Evolutionary conservation across 1,140 invertebrate species (phyloP), one percentile per base, ranked within the genome.

Genomic region (Bombus pascuorum): DNA sequence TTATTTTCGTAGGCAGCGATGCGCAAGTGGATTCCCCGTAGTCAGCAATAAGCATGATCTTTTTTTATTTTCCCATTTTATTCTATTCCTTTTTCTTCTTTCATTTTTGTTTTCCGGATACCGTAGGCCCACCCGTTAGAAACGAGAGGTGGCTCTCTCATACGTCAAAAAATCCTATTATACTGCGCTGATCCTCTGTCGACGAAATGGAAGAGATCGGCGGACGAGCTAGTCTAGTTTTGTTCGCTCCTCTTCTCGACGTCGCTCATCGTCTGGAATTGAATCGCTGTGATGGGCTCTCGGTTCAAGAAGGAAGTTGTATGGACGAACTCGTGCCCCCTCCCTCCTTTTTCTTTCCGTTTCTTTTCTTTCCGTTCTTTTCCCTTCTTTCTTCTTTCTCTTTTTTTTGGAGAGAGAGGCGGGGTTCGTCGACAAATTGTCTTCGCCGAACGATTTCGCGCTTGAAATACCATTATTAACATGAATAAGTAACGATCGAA

Each of bases 1-100:
- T 94, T 93, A 93, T 93, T 93, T 93, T 93, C 91, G 91, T 86
- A 92, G 79, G 90, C 92, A 92, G 83, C 91, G 91, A 93, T 92
- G 92, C 91, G 92, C 85, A 80, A 87, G 86, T 86, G 90, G 87
- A 90, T 90, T 32, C 34, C 78, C 89, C 86, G 70, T 81, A 87
- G 87, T 94, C 93, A 93, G 93, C 93, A 73, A 80, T 80, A 80
- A 71, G 57, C 71, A 57, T 66, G 65, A 65, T 65, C 53, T 66
- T 83, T 68, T 73, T 86, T 79, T 79, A 82, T 42, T 80, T n/a
- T 28, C 47, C 34, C 78, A 5, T 39, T n/a, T 72, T 28, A 10
- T 25, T 42, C 28, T 42, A 62, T 13, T 62, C 10, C 6, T 39
- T 42, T 42, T 42, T n/a, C 12, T 71, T 8, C 22, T 39, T 25